Percentiles rank a stretch among this genome's conserved stretches.
Conservation (phyloP, 2,797 vertebrate genomes). For the Todus mexicanus region DNA sequence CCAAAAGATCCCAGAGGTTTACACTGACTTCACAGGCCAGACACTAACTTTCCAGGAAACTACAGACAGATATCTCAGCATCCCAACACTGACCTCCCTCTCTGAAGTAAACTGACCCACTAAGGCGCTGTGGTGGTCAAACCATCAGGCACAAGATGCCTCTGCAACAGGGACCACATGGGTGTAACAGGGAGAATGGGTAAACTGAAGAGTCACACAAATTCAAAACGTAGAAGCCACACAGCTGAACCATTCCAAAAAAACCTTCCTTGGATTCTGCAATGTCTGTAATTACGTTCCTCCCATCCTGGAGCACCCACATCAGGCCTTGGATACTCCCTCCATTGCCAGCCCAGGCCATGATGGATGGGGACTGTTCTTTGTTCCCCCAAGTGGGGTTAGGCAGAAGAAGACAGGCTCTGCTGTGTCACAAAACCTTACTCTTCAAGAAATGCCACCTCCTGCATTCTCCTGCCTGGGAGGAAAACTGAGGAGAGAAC, state of each 20-base stretch:
- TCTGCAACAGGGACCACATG: not conserved
- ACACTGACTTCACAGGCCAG: not conserved
- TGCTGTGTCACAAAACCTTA: not conserved
- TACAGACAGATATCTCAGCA: not conserved
- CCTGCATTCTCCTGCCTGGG: not conserved
- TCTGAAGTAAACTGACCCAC: not conserved
- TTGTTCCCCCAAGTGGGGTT: rapidly evolving
- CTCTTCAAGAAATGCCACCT: not conserved
- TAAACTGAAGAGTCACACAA: not conserved
- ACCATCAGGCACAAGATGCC: not conserved
- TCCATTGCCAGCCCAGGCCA: not conserved
- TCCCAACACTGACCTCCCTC: not conserved
- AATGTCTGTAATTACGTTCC: not conserved
- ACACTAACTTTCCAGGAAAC: not conserved
- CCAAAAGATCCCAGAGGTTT: not conserved
- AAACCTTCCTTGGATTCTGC: not conserved
- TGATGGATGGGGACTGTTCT: not conserved
- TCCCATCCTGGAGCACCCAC: rapidly evolving
- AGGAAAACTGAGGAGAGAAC: not conserved
- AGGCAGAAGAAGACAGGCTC: not conserved
- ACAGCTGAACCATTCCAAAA: not conserved
- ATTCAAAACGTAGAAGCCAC: not conserved
- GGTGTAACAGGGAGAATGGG: not conserved
- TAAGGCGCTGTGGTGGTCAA: not conserved
- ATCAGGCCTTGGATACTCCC: not conserved